Percentiles rank a stretch among this genome's conserved stretches.
These are phyloP conservation scores for Chiroxiphia lanceolata DNA, from an alignment of 2,797 vertebrate species.

Conservation along the genomic window DNA sequence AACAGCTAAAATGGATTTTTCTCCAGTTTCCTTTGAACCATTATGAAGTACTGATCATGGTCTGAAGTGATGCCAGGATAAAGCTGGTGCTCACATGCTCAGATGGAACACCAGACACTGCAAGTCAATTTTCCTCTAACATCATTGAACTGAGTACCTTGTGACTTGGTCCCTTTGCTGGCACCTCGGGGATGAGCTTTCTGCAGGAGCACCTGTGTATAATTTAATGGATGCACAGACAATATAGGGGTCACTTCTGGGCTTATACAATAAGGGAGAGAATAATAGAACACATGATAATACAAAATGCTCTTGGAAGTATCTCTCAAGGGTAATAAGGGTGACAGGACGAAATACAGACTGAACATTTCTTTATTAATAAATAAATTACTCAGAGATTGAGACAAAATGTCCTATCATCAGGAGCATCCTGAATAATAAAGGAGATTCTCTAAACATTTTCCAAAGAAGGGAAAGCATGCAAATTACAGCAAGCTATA, in stretches of 20 bases:
- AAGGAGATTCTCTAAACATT: not conserved
- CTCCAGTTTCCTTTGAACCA: not conserved
- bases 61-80: not conserved
- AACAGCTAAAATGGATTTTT: not conserved
- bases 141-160: not conserved
- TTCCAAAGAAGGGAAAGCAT: conserved; percentile 28
- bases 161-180: not conserved
- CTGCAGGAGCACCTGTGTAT: not conserved
- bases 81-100: not conserved
- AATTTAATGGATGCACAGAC: not conserved
- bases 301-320: not conserved
- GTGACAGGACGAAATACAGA: not conserved
- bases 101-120: not conserved
- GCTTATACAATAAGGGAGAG: not conserved
- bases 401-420: not conserved
- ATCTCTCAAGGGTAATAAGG: not conserved
- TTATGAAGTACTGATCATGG: not conserved
- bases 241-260: not conserved
- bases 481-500: conserved; percentile 19
- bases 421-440: not conserved
- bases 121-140: not conserved
- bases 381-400: not conserved
- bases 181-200: not conserved
- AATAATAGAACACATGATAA: not conserved
- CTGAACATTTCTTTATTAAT: not conserved